These are phyloP conservation scores for Aspidiotus destructor DNA, from an alignment of 2,888 invertebrate genomes.

Conservation along the genomic window DNA sequence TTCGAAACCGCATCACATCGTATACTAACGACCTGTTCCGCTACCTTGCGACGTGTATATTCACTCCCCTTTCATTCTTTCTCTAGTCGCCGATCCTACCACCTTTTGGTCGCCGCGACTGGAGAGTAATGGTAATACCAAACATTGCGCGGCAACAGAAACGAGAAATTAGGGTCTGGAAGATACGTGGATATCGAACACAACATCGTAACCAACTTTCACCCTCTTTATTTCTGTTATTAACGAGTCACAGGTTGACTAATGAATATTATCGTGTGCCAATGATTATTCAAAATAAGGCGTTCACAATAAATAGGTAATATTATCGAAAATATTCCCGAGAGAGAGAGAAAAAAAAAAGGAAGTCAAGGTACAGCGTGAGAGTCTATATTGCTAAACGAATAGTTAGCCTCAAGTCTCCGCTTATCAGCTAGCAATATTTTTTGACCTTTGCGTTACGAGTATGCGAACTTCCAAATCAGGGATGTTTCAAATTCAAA, in stretches of 20 bases:
- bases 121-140: slow-evolving; percentile 12
- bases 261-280: slow-evolving; percentile 8
- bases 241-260: slow-evolving; percentile 6
- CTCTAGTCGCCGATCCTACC: neutral
- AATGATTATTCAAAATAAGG: too few relatives aligned
- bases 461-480: too few relatives aligned
- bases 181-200: slow-evolving; percentile 16
- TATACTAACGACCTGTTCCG: slow-evolving; percentile 30
- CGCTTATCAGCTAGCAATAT: too few relatives aligned
- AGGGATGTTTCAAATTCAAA: too few relatives aligned
- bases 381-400: too few relatives aligned
- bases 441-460: too few relatives aligned
- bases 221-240: slow-evolving; percentile 22
- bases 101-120: slow-evolving; percentile 1
- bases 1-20: slow-evolving; percentile 26
- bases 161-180: slow-evolving; percentile 20
- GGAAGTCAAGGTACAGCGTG: too few relatives aligned
- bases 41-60: slow-evolving; percentile 15
- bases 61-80: slow-evolving; percentile 19
- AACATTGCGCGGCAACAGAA: neutral
- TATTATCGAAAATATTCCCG: too few relatives aligned
- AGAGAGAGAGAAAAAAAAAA: too few relatives aligned
- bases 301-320: too few relatives aligned
- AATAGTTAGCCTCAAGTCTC: too few relatives aligned
- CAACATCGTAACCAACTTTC: slow-evolving; percentile 30